These are phyloP conservation scores for Ceyx cyanopectus DNA, from an alignment of 2,113 vertebrate species.

Conservation along the genomic window DNA sequence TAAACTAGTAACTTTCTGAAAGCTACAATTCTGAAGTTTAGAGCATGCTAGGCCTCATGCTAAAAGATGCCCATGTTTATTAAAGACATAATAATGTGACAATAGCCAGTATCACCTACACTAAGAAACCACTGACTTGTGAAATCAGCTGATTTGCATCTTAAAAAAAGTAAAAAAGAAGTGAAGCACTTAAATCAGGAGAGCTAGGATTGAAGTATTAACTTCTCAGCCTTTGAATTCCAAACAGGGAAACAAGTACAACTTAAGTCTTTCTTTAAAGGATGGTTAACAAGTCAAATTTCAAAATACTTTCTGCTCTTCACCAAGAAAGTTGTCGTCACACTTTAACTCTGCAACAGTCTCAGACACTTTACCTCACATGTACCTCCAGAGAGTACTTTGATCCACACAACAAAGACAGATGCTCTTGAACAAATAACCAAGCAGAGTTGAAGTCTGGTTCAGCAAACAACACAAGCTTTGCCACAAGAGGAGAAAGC, in stretches of 20 bases:
- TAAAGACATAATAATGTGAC: background rate
- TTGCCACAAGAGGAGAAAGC: background rate
- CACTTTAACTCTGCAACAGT: background rate
- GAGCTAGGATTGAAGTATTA: background rate
- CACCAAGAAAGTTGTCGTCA: background rate
- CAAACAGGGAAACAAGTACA: background rate
- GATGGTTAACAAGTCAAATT: background rate
- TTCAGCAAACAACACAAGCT: background rate
- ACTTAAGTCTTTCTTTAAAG: background rate
- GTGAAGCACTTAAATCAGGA: background rate
- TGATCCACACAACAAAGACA: constrained; percentile 1
- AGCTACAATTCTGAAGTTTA: background rate
- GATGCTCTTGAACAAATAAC: background rate
- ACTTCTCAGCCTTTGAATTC: background rate
- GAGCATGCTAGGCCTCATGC: background rate
- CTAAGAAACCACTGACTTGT: background rate
- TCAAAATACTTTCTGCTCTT: background rate
- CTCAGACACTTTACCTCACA: background rate
- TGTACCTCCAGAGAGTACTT: background rate
- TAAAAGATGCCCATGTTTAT: background rate
- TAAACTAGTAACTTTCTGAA: background rate
- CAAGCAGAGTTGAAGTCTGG: background rate
- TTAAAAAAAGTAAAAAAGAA: background rate
- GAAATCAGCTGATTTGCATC: background rate
- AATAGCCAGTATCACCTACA: background rate